Percentiles rank a stretch among this genome's conserved stretches.
Evolutionary conservation across 2,113 vertebrate genomes (phyloP).

Genomic region (Trogon surrucura): DNA sequence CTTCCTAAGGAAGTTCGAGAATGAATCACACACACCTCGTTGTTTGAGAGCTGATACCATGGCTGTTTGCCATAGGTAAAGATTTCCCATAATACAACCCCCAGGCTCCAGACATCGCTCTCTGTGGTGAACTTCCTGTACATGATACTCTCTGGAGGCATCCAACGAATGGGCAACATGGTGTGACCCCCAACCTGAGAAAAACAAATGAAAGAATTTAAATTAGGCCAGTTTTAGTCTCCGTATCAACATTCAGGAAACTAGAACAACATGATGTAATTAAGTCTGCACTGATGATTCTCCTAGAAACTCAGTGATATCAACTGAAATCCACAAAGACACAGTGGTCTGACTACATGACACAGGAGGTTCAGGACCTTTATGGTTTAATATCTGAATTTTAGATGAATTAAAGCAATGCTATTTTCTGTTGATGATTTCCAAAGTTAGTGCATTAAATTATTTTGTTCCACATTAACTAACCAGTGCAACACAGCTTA

Average conservation of each 20-base stretch:
- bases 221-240: neutral
- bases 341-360: neutral
- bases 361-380: neutral
- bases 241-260: neutral
- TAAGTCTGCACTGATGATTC: neutral
- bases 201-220: neutral
- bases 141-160: constrained; percentile 99
- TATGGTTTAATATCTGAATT: neutral
- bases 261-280: neutral
- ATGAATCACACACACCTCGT: constrained; percentile 84
- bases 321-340: neutral
- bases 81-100: constrained; percentile 98
- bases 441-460: neutral
- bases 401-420: neutral
- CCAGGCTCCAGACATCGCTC: constrained; percentile 98
- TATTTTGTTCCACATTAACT: neutral
- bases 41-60: constrained; percentile 99
- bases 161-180: constrained; percentile 99
- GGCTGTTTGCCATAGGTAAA: constrained; percentile 99
- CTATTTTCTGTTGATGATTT: neutral
- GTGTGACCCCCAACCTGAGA: constrained; percentile 95
- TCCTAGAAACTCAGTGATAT: neutral
- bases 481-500: neutral
- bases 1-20: neutral
- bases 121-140: constrained; percentile 99